phyloP scores from a whole-genome alignment of 2,797 vertebrate genomes.

The Muscicapa striata region DNA sequence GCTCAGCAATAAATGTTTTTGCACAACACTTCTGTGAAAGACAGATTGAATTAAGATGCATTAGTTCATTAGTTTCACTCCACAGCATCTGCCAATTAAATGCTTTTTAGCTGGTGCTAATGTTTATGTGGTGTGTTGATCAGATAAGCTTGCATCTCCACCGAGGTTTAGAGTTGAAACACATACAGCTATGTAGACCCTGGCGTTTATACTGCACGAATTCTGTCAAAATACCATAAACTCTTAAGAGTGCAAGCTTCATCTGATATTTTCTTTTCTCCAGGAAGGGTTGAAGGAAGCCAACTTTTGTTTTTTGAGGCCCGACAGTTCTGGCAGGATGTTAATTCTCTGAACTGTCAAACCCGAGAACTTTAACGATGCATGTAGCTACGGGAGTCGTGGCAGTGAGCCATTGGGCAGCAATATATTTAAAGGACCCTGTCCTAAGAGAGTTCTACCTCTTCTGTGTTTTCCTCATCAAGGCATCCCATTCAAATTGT shows the following conservation, averaged over 20 bases:
- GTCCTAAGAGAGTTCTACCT: constrained; percentile 52
- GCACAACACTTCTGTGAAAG: constrained; percentile 69
- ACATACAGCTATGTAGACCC: not conserved
- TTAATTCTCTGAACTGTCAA: not conserved
- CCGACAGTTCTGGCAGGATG: not conserved
- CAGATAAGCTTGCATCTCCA: constrained; percentile 31
- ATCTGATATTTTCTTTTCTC: not conserved
- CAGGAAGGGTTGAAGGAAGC: constrained; percentile 34
- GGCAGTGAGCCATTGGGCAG: not conserved
- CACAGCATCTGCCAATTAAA: constrained; percentile 49
- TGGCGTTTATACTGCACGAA: not conserved
- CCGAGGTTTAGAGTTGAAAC: not conserved
- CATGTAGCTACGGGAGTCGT: not conserved
- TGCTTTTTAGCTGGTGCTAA: constrained; percentile 32
- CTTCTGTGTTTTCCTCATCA: constrained; percentile 40
- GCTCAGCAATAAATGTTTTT: constrained; percentile 74
- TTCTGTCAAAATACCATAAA: not conserved
- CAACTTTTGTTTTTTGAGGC: not conserved
- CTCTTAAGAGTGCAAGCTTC: not conserved
- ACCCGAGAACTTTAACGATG: not conserved
- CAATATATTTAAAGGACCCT: constrained; percentile 28
- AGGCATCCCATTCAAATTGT: constrained; percentile 29
- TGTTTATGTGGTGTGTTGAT: constrained; percentile 32
- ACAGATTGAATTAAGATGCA: constrained; percentile 58
- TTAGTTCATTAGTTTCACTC: constrained; percentile 50